Evolutionary conservation across 2,888 invertebrate genomes (phyloP).

Genomic region (Coelogynopora nodosa): DNA sequence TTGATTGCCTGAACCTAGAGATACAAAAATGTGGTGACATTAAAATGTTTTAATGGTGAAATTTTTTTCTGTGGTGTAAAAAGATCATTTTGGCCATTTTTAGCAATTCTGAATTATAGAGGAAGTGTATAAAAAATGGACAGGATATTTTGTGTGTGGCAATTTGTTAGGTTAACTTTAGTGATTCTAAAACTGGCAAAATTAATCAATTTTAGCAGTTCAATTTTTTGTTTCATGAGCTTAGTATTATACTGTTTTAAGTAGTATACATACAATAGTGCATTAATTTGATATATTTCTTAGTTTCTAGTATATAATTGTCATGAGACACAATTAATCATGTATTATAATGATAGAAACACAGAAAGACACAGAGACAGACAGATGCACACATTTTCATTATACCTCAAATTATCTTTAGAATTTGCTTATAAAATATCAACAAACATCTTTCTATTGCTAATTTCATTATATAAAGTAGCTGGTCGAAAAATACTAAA

Average conservation of each 20-base stretch:
- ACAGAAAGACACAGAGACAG: conserved; percentile 17
- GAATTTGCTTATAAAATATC: conserved; percentile 14
- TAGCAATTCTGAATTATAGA: conserved; percentile 20
- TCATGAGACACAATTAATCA: conserved; percentile 20
- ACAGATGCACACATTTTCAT: conserved; percentile 31
- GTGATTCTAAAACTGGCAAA: conserved; percentile 24
- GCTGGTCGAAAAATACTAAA: too few relatives aligned
- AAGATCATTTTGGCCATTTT: conserved; percentile 14
- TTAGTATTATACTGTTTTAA: conserved; percentile 22
- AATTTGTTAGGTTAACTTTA: conserved; percentile 22
- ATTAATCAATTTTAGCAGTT: neutral
- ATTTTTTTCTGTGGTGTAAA: conserved; percentile 6
- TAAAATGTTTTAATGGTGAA: neutral
- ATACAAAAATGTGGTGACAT: conserved; percentile 4
- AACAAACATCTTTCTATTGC: neutral
- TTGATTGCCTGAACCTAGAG: conserved; percentile 23
- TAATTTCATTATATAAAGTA: too few relatives aligned
- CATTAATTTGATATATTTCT: conserved; percentile 5
- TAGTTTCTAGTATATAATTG: conserved; percentile 25
- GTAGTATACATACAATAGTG: conserved; percentile 9
- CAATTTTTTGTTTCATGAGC: conserved; percentile 13
- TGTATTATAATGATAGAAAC: conserved; percentile 28
- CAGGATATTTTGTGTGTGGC: conserved; percentile 20
- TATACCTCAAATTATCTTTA: conserved; percentile 27
- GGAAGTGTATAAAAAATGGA: conserved; percentile 9